Base-by-base conservation (phyloP, 2,797 vertebrate species). In the Amblyraja radiata region DNA sequence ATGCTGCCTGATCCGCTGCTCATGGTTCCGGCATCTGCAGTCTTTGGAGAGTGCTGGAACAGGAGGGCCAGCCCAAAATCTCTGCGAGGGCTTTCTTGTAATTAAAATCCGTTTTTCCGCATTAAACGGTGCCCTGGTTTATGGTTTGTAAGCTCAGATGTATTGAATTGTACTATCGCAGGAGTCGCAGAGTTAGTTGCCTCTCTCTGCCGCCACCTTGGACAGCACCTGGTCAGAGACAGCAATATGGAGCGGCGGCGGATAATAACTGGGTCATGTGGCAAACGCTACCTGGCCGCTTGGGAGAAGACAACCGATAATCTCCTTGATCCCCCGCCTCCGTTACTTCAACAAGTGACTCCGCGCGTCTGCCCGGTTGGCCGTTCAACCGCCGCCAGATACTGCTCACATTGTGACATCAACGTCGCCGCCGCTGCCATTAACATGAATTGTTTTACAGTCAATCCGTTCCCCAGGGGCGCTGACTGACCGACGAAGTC, bases 151-250 rank as follows among this genome's bases (percentile, higher is more conserved):
- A 21, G 63, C 23, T 36, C 1, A 65, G 68, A n/a, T 65, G 84
- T 36, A 5, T 21, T 65, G 68, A 36, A 18, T 3, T 21, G 6
- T n/a, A 36, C 9, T 8, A 36, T 88, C 86, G 16, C 63, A 63
- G 10, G 6, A 18, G 13, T 16, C 6, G 16, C 39, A 32, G 7
- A 61, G 18, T 74, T 25, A 61, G 63, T 88, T 88, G 61, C 21
- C 16, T 32, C 46, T 46, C 90, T 25, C 14, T 76, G 68, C 14
- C 23, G 71, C 90, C 90, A 92, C 90, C 90, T 74, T 92, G 90
- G 90, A 92, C 73, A 92, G 90, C 90, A 92, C 74, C 90, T 54
- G 36, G 3, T 16, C 39, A 25, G 71, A 54, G 71, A 36, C 39
- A 32, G 68, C 36, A 0, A 54, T 46, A 74, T 65, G 90, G n/a